Evolutionary conservation across 2,797 vertebrate species (phyloP), one percentile per base, ranked within the genome.

Genomic region (Darevskia nairensis): DNA sequence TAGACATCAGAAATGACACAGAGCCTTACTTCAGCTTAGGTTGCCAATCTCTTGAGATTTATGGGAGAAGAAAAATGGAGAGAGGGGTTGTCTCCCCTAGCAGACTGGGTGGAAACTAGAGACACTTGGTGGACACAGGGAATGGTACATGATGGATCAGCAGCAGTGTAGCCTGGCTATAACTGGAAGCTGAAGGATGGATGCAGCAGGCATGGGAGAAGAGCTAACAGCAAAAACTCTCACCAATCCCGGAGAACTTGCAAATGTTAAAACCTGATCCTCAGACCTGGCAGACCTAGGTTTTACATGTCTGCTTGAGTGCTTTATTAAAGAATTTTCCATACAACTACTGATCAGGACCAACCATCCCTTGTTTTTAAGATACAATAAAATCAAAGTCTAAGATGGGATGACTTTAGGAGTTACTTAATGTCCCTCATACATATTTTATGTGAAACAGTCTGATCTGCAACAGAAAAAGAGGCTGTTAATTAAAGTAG

Each of bases 401-500:
- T 74, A 85, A 29, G 46, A 69, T 88, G 35, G 39, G 71, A 50
- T 80, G 85, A 50, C 6, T 4, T 46, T 13, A 44, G 81, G 81
- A 23, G 90, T 90, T 82, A 80, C 75, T 68, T 46, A 55, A 61
- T 59, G 25, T 90, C 84, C 66, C 35, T 93, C 88, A 76, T 88
- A 85, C 32, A 87, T 86, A 87, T 78, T 86, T 90, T 80, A 88
- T 66, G 90, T 85, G 90, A 94, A 94, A 92, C 50, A 75, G 55
- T 84, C 84, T 94, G 93, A 94, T 92, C 76, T 25, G 61, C 80
- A 15, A 64, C 55, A 90, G 88, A 88, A 94, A 92, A 76, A 89
- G 86, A 39, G 35, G 2, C 90, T 81, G 88, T 95, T 94, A 94
- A 94, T 94, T 94, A 94, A 94, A 91, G 86, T 87, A 90, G 86